These are phyloP conservation scores for Ladona fulva DNA, from an alignment of 1,140 invertebrate genomes.

Conservation along the genomic window DNA sequence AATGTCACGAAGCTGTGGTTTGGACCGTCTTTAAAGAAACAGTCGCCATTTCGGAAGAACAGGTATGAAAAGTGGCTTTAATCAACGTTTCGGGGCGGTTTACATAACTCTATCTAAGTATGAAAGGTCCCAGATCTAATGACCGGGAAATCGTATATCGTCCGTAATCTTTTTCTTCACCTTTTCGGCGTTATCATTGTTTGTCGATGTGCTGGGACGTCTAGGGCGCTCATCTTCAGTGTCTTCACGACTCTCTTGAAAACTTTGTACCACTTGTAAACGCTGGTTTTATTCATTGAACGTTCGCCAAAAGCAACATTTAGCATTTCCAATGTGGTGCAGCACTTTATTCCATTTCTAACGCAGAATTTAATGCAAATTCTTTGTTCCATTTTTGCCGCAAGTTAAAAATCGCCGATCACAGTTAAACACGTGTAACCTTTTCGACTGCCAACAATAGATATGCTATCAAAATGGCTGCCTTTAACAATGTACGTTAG, in stretches of 20 bases:
- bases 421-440: too few species aligned
- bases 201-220: neutral
- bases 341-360: too few species aligned
- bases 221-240: neutral
- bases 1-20: constrained; percentile 57
- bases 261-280: neutral
- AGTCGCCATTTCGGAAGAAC: constrained; percentile 45
- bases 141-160: neutral
- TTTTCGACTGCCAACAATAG: too few species aligned
- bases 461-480: too few species aligned
- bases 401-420: too few species aligned
- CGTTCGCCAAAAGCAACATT: too few species aligned
- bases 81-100: neutral
- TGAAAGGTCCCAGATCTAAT: neutral
- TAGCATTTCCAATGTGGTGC: too few species aligned
- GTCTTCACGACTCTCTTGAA: neutral
- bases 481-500: too few species aligned
- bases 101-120: neutral
- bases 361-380: too few species aligned
- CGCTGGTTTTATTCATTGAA: too few species aligned
- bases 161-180: neutral
- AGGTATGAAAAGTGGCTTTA: constrained; percentile 43
- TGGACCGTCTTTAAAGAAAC: constrained; percentile 61
- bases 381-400: too few species aligned
- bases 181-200: neutral